These are phyloP conservation scores for Catocala fraxini DNA, from an alignment of 2,888 invertebrate genomes.

Conservation along the genomic window DNA sequence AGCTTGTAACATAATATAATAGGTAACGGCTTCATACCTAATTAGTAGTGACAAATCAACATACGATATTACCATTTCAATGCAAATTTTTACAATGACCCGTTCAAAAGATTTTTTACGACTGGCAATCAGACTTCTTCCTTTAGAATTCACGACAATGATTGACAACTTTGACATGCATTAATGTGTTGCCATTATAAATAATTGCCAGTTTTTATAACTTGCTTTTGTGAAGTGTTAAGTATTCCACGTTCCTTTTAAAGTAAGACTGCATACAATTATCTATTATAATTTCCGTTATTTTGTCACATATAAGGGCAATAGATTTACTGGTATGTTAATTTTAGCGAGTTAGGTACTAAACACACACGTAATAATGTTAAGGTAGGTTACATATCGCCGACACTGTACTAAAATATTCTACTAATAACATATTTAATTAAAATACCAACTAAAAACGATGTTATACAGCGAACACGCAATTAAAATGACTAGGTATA, in stretches of 20 bases:
- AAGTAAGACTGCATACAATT: slow-evolving; percentile 17
- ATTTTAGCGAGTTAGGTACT: slow-evolving; percentile 22
- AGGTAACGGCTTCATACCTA: no score
- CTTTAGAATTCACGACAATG: background rate
- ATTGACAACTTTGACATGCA: slow-evolving; percentile 7
- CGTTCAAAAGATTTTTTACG: background rate
- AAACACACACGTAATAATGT: slow-evolving; percentile 1
- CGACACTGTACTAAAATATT: no score
- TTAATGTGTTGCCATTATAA: slow-evolving; percentile 1
- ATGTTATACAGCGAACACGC: no score
- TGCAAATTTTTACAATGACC: background rate
- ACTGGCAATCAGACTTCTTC: slow-evolving; percentile 1
- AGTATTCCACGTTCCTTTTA: slow-evolving; percentile 30
- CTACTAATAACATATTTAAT: no score
- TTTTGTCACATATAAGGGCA: slow-evolving; percentile 30
- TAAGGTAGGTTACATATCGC: no score
- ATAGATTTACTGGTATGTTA: slow-evolving; percentile 41
- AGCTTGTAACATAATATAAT: no score
- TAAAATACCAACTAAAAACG: no score
- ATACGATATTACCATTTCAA: no score
- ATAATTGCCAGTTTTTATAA: background rate
- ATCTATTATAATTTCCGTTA: slow-evolving; percentile 26
- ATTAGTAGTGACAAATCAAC: no score
- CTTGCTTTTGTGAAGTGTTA: slow-evolving; percentile 34
- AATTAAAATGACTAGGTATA: no score